Evolutionary conservation across 1,140 invertebrate genomes (phyloP).

Genomic region (Halotydeus destructor): DNA sequence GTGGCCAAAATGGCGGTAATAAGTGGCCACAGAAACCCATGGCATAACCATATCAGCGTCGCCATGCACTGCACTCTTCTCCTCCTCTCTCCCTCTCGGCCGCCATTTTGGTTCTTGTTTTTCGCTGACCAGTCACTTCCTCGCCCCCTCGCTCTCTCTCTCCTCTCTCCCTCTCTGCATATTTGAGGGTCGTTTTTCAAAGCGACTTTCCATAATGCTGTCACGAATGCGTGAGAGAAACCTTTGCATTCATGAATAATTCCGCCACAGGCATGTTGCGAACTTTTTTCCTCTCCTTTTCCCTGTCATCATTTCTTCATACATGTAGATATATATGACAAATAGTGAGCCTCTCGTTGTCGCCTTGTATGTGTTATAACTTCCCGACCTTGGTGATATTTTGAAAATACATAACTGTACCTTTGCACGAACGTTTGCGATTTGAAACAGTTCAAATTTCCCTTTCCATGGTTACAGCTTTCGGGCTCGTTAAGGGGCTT

Average conservation of each 20-base stretch:
- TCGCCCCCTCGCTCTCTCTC: not conserved
- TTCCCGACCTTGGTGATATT: too few species aligned
- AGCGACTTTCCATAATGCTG: not conserved
- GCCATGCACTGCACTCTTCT: not conserved
- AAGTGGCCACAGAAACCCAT: not conserved
- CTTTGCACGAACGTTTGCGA: too few species aligned
- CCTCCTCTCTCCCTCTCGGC: not conserved
- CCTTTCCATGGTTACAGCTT: too few species aligned
- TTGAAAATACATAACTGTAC: too few species aligned
- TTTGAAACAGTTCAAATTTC: too few species aligned
- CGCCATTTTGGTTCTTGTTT: not conserved
- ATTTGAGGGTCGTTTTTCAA: not conserved
- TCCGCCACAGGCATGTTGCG: not conserved
- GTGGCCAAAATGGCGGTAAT: not conserved
- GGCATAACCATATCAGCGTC: not conserved
- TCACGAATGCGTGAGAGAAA: not conserved
- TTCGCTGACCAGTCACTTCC: not conserved
- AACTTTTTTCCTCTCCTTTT: slow-evolving; percentile 1
- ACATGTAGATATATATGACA: too few species aligned
- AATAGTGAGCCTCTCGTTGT: too few species aligned
- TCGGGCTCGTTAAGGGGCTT: too few species aligned
- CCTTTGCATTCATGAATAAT: not conserved
- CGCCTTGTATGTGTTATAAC: too few species aligned
- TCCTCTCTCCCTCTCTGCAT: not conserved
- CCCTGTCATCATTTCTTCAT: too few species aligned